Conservation (phyloP, 2,888 invertebrate genomes). For the Labia minor region DNA sequence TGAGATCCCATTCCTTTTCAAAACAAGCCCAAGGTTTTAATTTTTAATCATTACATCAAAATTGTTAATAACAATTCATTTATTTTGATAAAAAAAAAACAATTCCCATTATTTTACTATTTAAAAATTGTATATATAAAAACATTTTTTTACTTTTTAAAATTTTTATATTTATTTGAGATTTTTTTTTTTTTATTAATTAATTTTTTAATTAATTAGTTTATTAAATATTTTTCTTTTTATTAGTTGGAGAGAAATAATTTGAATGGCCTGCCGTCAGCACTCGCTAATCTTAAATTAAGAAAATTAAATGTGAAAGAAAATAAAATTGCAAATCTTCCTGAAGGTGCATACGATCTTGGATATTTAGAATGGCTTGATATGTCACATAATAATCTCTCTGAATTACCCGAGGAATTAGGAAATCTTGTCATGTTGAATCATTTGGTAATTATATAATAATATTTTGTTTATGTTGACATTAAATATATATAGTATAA, state of each 20-base stretch:
- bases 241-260: constrained; percentile 15
- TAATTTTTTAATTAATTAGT: too few relatives aligned
- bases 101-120: too few relatives aligned
- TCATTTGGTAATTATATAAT: constrained; percentile 1
- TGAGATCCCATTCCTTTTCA: constrained; percentile 34
- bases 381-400: constrained; percentile 2
- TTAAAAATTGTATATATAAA: too few relatives aligned
- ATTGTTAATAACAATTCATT: too few relatives aligned
- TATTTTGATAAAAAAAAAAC: too few relatives aligned
- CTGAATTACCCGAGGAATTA: constrained; percentile 13
- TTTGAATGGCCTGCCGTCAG: neutral
- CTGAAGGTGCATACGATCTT: constrained; percentile 13
- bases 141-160: too few relatives aligned
- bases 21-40: too few relatives aligned
- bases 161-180: too few relatives aligned
- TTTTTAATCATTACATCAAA: too few relatives aligned
- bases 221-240: neutral
- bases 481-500: too few relatives aligned
- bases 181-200: too few relatives aligned
- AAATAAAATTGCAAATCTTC: constrained; percentile 14
- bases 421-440: constrained; percentile 3
- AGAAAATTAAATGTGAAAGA: constrained; percentile 15
- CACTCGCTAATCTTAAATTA: neutral
- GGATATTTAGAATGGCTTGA: neutral
- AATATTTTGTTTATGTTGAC: too few relatives aligned